A percentile compares a stretch with the other conserved stretches of the same genome.
These are phyloP conservation scores for Dendrolimus houi DNA, from an alignment of 2,888 invertebrate species.

Conservation along the genomic window DNA sequence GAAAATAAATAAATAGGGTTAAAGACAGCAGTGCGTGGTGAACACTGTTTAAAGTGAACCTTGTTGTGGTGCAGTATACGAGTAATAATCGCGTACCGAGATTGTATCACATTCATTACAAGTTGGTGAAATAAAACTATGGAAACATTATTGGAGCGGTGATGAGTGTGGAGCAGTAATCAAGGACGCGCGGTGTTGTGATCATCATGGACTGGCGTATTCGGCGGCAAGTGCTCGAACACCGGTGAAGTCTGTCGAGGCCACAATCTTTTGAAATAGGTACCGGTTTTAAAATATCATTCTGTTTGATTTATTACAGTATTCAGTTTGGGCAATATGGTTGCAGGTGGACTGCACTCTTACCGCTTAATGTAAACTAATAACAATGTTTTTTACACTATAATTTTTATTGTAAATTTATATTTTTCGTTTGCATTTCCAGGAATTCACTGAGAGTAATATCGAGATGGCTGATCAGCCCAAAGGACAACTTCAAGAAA, in stretches of 20 bases:
- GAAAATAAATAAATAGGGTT: constrained; percentile 72
- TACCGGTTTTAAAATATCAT: constrained; percentile 74
- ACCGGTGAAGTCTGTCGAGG: constrained; percentile 63
- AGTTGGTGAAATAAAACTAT: constrained; percentile 10
- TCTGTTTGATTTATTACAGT: constrained; percentile 68
- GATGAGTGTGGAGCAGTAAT: constrained; percentile 33
- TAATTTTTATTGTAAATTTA: neutral
- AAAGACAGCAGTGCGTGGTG: constrained; percentile 42
- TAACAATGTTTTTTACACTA: neutral
- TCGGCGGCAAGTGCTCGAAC: constrained; percentile 43
- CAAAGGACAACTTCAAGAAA: constrained; percentile 14
- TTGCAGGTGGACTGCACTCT: constrained; percentile 42
- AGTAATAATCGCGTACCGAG: constrained; percentile 36
- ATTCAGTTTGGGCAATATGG: constrained; percentile 24
- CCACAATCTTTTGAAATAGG: constrained; percentile 67
- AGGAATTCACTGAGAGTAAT: constrained; percentile 42
- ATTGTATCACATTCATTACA: constrained; percentile 19
- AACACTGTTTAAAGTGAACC: constrained; percentile 40
- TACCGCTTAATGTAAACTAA: constrained; percentile 5
- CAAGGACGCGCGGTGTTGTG: constrained; percentile 21
- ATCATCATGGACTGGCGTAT: constrained; percentile 61
- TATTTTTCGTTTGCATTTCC: constrained; percentile 20
- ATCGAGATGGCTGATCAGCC: constrained; percentile 12
- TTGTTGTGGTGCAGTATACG: constrained; percentile 31
- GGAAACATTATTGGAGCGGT: constrained; percentile 35